Evolutionary conservation across 2,888 invertebrate genomes (phyloP).

Genomic region (Laspeyria flexula): DNA sequence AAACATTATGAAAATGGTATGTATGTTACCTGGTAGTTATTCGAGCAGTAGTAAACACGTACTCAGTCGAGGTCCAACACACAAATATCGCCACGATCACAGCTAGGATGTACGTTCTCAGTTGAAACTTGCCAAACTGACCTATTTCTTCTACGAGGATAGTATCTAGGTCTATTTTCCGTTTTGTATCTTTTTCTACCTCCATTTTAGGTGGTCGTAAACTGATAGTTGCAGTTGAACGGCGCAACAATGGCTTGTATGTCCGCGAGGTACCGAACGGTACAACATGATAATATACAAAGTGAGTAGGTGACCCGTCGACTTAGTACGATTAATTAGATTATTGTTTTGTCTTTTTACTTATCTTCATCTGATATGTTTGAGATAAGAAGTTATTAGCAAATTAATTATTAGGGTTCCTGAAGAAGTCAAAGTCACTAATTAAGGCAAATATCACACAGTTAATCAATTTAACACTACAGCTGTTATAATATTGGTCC

Average conservation of each 20-base stretch:
- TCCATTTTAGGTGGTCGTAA: neutral
- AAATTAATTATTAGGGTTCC: too few relatives aligned
- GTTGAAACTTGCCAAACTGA: conserved; percentile 69
- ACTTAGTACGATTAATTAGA: neutral
- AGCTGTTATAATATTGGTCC: too few relatives aligned
- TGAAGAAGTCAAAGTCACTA: too few relatives aligned
- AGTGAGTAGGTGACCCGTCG: neutral
- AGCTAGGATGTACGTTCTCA: conserved; percentile 51
- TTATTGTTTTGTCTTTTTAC: neutral
- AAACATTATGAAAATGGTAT: too few relatives aligned
- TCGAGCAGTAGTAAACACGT: conserved; percentile 69
- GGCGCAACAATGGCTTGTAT: neutral
- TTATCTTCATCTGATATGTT: too few relatives aligned
- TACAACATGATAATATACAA: neutral
- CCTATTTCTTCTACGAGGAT: conserved; percentile 71
- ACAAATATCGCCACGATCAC: conserved; percentile 58
- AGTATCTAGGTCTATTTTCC: conserved; percentile 60
- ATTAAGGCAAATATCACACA: too few relatives aligned
- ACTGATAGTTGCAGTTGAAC: neutral
- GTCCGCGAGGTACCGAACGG: neutral
- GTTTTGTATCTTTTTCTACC: neutral
- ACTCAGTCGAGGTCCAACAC: conserved; percentile 66
- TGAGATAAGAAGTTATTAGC: too few relatives aligned
- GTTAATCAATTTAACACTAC: too few relatives aligned
- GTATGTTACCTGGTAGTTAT: conserved; percentile 64